These are phyloP conservation scores for Panthera uncia DNA, from an alignment of 2,113 vertebrate species.

Conservation along the genomic window DNA sequence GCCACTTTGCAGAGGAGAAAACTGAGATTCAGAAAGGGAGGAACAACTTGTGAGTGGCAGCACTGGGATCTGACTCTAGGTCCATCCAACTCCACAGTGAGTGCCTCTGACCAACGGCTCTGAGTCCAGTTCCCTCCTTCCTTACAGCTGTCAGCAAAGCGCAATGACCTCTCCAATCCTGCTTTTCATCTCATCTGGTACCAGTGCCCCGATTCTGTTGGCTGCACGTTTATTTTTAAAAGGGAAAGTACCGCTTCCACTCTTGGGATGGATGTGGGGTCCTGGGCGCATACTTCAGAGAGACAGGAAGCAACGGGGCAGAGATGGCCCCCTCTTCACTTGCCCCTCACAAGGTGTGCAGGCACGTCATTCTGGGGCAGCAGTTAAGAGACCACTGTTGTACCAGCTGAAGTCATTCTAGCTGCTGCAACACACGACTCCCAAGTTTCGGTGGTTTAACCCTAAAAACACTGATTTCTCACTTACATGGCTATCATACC, in stretches of 20 bases:
- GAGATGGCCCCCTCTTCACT: neutral
- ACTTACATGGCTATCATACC: conserved; percentile 3
- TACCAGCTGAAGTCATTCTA: neutral
- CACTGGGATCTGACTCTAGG: neutral
- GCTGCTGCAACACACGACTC: neutral
- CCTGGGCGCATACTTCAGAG: conserved; percentile 26
- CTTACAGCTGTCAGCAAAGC: neutral
- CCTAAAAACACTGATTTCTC: neutral
- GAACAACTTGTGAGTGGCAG: neutral
- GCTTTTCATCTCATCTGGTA: conserved; percentile 53
- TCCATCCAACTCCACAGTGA: neutral
- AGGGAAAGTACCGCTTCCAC: neutral
- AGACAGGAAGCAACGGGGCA: neutral
- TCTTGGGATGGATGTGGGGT: conserved; percentile 12
- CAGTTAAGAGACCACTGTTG: neutral
- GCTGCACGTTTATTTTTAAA: conserved; percentile 55
- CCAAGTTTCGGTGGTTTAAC: conserved; percentile 23
- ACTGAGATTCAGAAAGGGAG: neutral
- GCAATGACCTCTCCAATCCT: neutral
- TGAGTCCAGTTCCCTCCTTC: neutral
- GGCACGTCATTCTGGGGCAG: neutral
- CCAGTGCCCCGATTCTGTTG: conserved; percentile 40
- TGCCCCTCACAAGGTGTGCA: neutral
- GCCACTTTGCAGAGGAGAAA: neutral
- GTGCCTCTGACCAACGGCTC: fast-evolving